Percentiles rank a stretch among this genome's conserved stretches.
phyloP scores from a whole-genome alignment of 35 echinoderm and acorn worm species.

The Apostichopus japonicus region DNA sequence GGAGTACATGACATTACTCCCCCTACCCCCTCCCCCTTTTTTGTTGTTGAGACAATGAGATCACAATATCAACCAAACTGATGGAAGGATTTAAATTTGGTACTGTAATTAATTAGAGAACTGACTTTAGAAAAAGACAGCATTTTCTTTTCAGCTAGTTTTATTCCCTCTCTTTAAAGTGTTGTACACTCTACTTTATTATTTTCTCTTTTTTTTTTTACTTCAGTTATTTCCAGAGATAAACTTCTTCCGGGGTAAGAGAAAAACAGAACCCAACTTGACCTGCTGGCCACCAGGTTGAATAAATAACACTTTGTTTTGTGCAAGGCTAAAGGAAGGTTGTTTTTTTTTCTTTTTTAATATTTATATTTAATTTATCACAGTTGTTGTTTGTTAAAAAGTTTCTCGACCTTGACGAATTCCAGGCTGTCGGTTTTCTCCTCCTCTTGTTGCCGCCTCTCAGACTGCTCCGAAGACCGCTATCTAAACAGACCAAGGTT shows the following conservation, averaged over 20 bases:
- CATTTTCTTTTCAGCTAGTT: background rate
- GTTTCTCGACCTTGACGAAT: background rate
- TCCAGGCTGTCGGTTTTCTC: background rate
- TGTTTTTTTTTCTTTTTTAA: background rate
- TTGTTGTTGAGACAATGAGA: no score
- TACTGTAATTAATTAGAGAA: no score
- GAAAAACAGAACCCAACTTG: no score
- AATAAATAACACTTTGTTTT: constrained; percentile 2
- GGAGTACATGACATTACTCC: no score
- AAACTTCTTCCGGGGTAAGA: no score
- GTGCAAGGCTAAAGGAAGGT: background rate
- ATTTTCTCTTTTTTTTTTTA: background rate
- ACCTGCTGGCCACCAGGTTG: background rate
- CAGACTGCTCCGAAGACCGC: background rate
- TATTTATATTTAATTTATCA: background rate
- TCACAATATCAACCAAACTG: no score
- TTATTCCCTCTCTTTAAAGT: background rate
- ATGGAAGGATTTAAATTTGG: no score
- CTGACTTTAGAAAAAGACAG: no score
- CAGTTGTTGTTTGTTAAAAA: no score
- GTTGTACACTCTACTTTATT: no score
- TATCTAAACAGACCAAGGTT: constrained; percentile 37
- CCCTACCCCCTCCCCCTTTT: no score
- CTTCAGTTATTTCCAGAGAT: no score
- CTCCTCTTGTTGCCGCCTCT: background rate